These are phyloP conservation scores for Orthosia gracilis DNA, from an alignment of 2,888 invertebrate species.

Conservation along the genomic window DNA sequence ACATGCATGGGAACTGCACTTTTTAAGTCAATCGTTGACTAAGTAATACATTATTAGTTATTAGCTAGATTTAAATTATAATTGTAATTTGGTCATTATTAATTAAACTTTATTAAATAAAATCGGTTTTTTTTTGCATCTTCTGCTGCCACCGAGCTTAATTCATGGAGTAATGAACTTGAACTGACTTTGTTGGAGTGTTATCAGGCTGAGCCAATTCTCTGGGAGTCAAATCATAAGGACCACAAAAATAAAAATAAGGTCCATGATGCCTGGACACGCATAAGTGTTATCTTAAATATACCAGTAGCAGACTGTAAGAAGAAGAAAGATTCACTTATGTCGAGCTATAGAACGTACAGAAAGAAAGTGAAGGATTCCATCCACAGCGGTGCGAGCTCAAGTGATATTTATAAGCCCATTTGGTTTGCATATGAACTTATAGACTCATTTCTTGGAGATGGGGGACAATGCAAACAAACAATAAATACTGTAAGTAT, in stretches of 20 bases:
- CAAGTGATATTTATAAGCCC: not conserved
- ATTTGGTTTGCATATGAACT: not conserved
- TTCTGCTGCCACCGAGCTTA: too few species aligned
- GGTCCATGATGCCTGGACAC: constrained; percentile 2
- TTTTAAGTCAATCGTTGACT: too few species aligned
- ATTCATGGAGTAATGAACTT: too few species aligned
- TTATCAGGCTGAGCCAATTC: not conserved
- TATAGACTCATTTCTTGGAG: not conserved
- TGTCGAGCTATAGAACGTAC: not conserved
- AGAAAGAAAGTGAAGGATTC: constrained; percentile 1
- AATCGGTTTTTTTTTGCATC: too few species aligned
- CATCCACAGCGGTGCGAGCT: constrained; percentile 3
- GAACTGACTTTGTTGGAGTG: constrained; percentile 1
- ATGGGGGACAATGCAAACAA: not conserved
- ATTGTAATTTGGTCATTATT: too few species aligned
- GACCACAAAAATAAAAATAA: constrained; percentile 6
- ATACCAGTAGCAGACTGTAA: not conserved
- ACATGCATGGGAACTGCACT: too few species aligned
- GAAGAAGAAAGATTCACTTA: not conserved
- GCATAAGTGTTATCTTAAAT: not conserved
- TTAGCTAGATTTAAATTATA: too few species aligned
- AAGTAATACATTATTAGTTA: too few species aligned
- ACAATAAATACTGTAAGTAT: not conserved
- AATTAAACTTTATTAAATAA: too few species aligned
- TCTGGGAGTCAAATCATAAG: constrained; percentile 2